Conservation (phyloP, 1,140 invertebrate species). For the Theocolax elegans region DNA sequence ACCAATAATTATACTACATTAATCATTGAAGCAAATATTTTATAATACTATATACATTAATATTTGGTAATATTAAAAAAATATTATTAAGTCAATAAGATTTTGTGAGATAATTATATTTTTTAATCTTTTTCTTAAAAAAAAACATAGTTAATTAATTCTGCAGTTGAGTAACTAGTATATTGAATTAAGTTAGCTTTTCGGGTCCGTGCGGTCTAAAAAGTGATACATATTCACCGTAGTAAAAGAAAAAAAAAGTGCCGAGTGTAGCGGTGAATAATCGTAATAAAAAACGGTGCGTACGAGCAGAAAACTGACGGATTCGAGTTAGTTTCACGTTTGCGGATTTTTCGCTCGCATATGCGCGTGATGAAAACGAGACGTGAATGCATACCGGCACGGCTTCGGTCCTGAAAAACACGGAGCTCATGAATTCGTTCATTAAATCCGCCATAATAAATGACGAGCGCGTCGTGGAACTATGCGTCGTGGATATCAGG, state of each 20-base stretch:
- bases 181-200: neutral
- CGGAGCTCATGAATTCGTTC: slow-evolving; percentile 7
- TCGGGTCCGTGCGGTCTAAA: neutral
- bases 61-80: too few relatives aligned
- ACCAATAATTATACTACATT: too few relatives aligned
- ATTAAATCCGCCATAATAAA: neutral
- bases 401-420: too few relatives aligned
- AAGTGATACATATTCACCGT: neutral
- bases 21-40: too few relatives aligned
- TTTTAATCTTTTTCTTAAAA: too few relatives aligned
- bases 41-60: too few relatives aligned
- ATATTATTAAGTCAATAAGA: too few relatives aligned
- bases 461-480: neutral
- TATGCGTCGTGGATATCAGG: neutral
- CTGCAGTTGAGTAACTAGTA: too few relatives aligned
- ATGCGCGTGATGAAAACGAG: neutral
- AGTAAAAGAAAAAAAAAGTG: neutral
- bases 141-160: too few relatives aligned
- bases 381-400: neutral
- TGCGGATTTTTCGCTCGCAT: neutral
- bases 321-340: slow-evolving; percentile 1
- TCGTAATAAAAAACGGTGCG: neutral
- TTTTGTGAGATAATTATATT: too few relatives aligned
- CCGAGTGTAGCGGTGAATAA: slow-evolving; percentile 3
- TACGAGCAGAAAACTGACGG: too few relatives aligned